phyloP scores from a whole-genome alignment of 2,113 vertebrate species.

The Jaculus jaculus region DNA sequence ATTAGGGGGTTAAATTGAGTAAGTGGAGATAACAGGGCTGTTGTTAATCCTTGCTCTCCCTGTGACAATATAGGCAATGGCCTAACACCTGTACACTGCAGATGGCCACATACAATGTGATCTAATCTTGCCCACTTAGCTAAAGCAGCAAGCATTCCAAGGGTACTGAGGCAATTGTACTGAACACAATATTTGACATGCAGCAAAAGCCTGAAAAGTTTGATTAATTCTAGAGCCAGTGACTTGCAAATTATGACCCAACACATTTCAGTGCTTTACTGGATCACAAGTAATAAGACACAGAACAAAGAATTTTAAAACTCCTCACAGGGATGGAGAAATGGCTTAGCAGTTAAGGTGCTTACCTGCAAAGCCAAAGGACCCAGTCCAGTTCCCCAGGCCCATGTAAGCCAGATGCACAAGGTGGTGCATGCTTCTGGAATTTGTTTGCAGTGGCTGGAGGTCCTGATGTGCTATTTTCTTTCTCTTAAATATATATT shows the following conservation, averaged over 20 bases:
- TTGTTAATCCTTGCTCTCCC: neutral
- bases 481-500: too few species aligned
- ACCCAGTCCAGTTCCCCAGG: too few species aligned
- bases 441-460: too few species aligned
- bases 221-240: slow-evolving; percentile 44
- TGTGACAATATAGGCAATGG: slow-evolving; percentile 32
- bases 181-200: neutral
- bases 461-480: too few species aligned
- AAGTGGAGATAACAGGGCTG: neutral
- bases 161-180: neutral
- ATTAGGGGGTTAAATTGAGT: slow-evolving; percentile 6
- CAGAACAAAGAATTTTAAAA: neutral
- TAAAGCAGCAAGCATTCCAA: neutral
- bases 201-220: neutral
- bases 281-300: neutral
- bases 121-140: neutral
- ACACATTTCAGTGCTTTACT: neutral
- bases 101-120: neutral
- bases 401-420: too few species aligned
- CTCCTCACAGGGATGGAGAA: neutral
- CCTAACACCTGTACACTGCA: neutral
- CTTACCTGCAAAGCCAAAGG: too few species aligned
- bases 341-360: too few species aligned
- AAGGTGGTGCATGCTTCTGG: too few species aligned
- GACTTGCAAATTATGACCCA: slow-evolving; percentile 19